A percentile compares a stretch with the other conserved stretches of the same genome.
phyloP scores from a whole-genome alignment of 2,797 vertebrate genomes.

The Adelosebastes latens region DNA sequence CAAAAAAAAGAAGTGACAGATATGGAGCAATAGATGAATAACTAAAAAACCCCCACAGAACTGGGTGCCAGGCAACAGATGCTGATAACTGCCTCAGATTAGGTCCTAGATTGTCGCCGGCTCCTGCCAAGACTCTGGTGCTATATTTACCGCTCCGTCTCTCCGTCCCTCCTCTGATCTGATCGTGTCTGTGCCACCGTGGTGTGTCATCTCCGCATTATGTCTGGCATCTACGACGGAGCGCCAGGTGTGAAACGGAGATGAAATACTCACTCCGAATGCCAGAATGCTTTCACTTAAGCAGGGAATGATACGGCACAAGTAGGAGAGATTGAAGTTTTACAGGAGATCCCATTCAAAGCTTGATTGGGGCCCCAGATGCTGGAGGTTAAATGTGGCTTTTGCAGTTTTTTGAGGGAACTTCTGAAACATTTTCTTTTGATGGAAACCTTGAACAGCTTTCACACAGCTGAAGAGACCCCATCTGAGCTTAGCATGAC shows the following conservation, averaged over 20 bases:
- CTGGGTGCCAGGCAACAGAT: slow-evolving; percentile 80
- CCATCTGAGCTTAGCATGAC: not conserved
- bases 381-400: slow-evolving; percentile 18
- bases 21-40: slow-evolving; percentile 76
- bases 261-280: slow-evolving; percentile 66
- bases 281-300: slow-evolving; percentile 47
- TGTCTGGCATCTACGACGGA: slow-evolving; percentile 49
- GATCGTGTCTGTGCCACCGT: slow-evolving; percentile 49
- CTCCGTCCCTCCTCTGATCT: slow-evolving; percentile 45
- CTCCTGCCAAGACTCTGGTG: slow-evolving; percentile 66
- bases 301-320: slow-evolving; percentile 26
- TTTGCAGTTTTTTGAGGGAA: not conserved
- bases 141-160: slow-evolving; percentile 73
- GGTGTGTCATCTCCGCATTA: slow-evolving; percentile 51
- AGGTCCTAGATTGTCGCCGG: slow-evolving; percentile 72
- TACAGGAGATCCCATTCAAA: slow-evolving; percentile 13
- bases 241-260: slow-evolving; percentile 72
- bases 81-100: slow-evolving; percentile 78
- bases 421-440: slow-evolving; percentile 18
- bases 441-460: slow-evolving; percentile 3
- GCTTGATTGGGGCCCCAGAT: slow-evolving; percentile 17
- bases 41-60: slow-evolving; percentile 64
- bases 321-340: slow-evolving; percentile 26
- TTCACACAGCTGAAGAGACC: not conserved
- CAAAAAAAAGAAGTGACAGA: slow-evolving; percentile 64